phyloP scores from a whole-genome alignment of 2,113 vertebrate species.

The Pollimyrus isidori region DNA sequence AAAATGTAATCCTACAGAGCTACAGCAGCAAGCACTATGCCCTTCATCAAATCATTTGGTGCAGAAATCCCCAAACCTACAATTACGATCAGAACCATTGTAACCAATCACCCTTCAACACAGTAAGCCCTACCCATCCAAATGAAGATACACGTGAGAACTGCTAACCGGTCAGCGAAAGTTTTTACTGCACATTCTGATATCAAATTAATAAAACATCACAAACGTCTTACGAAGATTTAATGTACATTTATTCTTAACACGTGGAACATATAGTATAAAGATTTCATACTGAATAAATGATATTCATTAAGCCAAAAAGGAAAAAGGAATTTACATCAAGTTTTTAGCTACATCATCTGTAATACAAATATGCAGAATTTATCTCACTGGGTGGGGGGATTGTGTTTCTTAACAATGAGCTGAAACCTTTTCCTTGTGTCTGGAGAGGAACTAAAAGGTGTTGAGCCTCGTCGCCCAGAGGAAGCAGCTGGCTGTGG shows the following conservation, averaged over 20 bases:
- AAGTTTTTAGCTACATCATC: slow-evolving; percentile 99
- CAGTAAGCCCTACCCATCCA: neutral
- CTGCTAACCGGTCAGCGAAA: neutral
- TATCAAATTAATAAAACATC: slow-evolving; percentile 71
- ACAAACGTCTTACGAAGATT: slow-evolving; percentile 99
- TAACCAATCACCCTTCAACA: neutral
- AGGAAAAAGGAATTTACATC: slow-evolving; percentile 99
- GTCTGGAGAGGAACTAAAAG: slow-evolving; percentile 76
- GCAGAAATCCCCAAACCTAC: neutral
- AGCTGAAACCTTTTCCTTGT: slow-evolving; percentile 68
- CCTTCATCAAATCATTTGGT: neutral
- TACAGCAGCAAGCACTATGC: neutral
- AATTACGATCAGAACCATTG: neutral
- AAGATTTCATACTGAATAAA: slow-evolving; percentile 99
- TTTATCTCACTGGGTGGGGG: slow-evolving; percentile 92
- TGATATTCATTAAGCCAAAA: slow-evolving; percentile 99
- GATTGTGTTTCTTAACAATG: slow-evolving; percentile 68
- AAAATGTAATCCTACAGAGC: neutral
- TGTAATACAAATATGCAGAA: slow-evolving; percentile 99
- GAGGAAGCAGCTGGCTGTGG: slow-evolving; percentile 76
- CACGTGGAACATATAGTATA: slow-evolving; percentile 99
- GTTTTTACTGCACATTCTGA: neutral
- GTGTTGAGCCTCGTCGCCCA: slow-evolving; percentile 60
- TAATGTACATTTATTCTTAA: slow-evolving; percentile 99
- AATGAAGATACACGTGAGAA: neutral